phyloP scores from a whole-genome alignment of 2,888 invertebrate genomes.

The Gymnosoma rotundatum region DNA sequence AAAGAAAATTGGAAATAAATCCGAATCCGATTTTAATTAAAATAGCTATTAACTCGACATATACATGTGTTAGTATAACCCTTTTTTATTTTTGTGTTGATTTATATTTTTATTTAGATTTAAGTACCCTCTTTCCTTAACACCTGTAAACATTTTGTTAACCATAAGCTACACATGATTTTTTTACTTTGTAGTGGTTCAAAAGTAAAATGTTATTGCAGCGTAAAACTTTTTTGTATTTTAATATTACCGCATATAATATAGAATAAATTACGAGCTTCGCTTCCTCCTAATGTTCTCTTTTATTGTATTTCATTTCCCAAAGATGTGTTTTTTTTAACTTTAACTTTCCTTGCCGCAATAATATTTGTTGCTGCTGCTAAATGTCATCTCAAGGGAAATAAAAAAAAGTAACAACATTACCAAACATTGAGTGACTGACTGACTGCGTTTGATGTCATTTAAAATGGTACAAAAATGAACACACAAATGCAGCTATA shows the following conservation, averaged over 20 bases:
- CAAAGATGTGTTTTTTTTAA: constrained; percentile 14
- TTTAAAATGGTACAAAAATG: constrained; percentile 47
- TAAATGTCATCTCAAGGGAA: constrained; percentile 72
- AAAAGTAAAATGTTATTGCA: too few relatives aligned
- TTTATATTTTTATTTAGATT: too few relatives aligned
- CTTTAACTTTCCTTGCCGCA: constrained; percentile 32
- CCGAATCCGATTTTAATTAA: too few relatives aligned
- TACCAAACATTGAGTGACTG: constrained; percentile 66
- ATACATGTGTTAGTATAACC: too few relatives aligned
- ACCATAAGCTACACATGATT: too few relatives aligned
- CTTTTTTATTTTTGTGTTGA: too few relatives aligned
- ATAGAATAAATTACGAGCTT: not conserved
- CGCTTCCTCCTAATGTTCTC: not conserved
- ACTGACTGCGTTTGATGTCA: constrained; percentile 70
- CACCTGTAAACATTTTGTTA: too few relatives aligned
- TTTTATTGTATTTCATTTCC: constrained; percentile 1
- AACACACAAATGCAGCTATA: constrained; percentile 20
- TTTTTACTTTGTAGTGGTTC: too few relatives aligned
- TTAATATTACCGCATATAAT: not conserved
- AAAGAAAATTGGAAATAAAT: too few relatives aligned
- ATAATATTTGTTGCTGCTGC: constrained; percentile 25
- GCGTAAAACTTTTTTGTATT: too few relatives aligned
- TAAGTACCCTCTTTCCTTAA: too few relatives aligned
- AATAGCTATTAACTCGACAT: too few relatives aligned
- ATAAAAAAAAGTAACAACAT: constrained; percentile 59